A percentile compares a stretch with the other conserved stretches of the same genome.
phyloP scores from a whole-genome alignment of 2,888 invertebrate species.

The Quadroppia sp. region DNA sequence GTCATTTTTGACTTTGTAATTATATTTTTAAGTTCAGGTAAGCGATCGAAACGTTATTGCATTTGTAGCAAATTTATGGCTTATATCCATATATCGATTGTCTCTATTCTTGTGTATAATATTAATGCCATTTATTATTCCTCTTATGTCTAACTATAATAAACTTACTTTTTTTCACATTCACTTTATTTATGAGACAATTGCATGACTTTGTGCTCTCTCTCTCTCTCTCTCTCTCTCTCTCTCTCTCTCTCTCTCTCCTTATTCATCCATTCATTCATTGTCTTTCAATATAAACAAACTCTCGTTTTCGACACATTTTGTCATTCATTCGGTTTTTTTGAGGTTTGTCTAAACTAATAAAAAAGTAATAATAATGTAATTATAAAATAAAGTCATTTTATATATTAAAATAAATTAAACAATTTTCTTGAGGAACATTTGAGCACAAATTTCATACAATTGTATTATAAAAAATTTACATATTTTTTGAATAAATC shows the following conservation, averaged over 20 bases:
- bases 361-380: neutral
- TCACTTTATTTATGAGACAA: conserved; percentile 9
- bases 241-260: conserved; percentile 9
- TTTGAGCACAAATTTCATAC: neutral
- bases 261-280: neutral
- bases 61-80: neutral
- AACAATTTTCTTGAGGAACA: neutral
- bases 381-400: neutral
- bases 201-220: conserved; percentile 25
- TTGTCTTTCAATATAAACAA: neutral
- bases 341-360: neutral
- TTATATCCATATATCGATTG: neutral
- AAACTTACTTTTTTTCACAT: conserved; percentile 25
- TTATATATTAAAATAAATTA: neutral
- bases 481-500: neutral
- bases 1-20: neutral
- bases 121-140: neutral
- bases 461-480: neutral
- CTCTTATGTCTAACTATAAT: neutral
- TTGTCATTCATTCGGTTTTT: conserved; percentile 9
- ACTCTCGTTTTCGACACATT: neutral
- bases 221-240: conserved; percentile 26
- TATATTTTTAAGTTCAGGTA: conserved; percentile 4
- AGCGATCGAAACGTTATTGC: neutral
- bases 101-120: neutral